Base-by-base conservation (phyloP, 2,888 invertebrate species). In the Adela reaumurella region DNA sequence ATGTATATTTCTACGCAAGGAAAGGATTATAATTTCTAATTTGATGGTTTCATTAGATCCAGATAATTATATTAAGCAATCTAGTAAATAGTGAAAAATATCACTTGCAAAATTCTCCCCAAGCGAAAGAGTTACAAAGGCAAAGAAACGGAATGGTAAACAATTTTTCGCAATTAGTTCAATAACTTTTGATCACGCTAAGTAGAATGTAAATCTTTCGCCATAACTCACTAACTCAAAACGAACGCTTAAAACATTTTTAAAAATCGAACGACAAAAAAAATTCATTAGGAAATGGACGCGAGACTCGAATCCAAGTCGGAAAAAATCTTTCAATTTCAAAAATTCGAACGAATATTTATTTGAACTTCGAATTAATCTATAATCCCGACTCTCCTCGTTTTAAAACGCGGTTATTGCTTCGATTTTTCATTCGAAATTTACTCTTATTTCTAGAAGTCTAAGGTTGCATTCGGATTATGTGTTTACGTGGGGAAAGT, bases 301-400 rank as follows among this genome's bases (percentile, higher is more conserved):
- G 61, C 65, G 61, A 62, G 73, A 72, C 35, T 69, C 74, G 74
- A 70, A 71, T 69, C 64, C 68, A 67, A 73, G 74, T 74, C 74
- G 74, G 73, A 63, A 70, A 35, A 35, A 35, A 35, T 14, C 35
- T 73, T 72, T 67, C 77, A 76, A 77, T 77, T 72, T 70, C 65
- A 65, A 66, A 66, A 67, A 70, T 71, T 67, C 73, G 67, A 70
- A 76, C 65, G 61, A 59, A 72, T 74, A 77, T 77, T 77, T 77
- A 76, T 76, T 74, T 72, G 70, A 68, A 68, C 67, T 64, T 60
- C 64, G 62, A 70, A 76, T 76, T 77, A 77, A 77, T 76, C 74
- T 76, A 74, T 74, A 72, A 74, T 72, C 70, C 65, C 61, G 58
- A 64, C 66, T 63, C 55, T 62, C 58, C 57, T 51, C 66, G 62